Conservation (phyloP, 2,888 invertebrate species). For the Neoaliturus tenellus region DNA sequence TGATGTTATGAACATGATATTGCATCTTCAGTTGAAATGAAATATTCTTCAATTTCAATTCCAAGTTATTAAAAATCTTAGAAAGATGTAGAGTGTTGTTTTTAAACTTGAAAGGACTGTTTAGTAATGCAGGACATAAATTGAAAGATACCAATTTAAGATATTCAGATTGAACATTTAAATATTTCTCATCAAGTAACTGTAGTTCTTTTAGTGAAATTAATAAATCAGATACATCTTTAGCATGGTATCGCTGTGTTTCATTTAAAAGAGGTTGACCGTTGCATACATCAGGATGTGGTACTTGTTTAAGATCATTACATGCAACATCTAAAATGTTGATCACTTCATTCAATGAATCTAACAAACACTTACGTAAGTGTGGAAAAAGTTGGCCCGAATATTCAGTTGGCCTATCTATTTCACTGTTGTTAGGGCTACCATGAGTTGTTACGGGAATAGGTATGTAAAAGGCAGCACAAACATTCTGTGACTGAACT, state of each 20-base stretch:
- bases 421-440: too few relatives aligned
- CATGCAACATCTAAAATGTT: not conserved
- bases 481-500: not conserved
- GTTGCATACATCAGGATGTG: not conserved
- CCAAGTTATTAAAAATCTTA: not conserved
- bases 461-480: not conserved
- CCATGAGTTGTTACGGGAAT: not conserved
- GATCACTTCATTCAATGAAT: not conserved
- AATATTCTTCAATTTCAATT: not conserved
- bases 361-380: slow-evolving; percentile 5
- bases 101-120: not conserved
- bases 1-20: not conserved
- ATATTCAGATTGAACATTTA: slow-evolving; percentile 25
- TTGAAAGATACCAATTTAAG: slow-evolving; percentile 1
- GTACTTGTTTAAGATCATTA: not conserved
- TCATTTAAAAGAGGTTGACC: not conserved
- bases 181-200: not conserved
- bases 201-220: slow-evolving; percentile 4
- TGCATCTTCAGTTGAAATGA: slow-evolving; percentile 9
- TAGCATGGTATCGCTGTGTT: not conserved
- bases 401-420: too few relatives aligned
- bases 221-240: not conserved
- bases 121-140: not conserved
- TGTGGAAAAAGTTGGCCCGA: not conserved
- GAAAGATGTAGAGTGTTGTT: not conserved